Base-by-base conservation (phyloP, 2,797 vertebrate species). In the Bradypus variegatus region DNA sequence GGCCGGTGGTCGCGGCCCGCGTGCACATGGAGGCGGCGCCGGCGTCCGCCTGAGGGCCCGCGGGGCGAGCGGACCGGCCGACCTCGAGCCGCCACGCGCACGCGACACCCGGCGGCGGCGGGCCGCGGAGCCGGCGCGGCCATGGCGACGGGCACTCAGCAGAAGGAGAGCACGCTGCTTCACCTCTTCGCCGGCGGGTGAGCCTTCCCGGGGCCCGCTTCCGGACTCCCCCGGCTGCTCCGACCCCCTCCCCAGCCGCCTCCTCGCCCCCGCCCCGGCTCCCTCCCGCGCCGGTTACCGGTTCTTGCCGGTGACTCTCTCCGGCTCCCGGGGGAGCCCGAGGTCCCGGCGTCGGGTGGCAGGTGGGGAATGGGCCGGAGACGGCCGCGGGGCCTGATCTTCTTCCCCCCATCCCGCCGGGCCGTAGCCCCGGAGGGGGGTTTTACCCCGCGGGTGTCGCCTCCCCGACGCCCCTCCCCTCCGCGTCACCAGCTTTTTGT, bases 151-250 rank as follows among this genome's bases (percentile, higher is more conserved):
- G 36, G 79, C 83, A 9, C 94, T 60, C 96, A 93, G 94, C 98
- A 98, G 96, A 98, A 97, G 97, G 98, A 98, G 97, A 98, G 98
- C 96, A 99, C 99, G 80, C 96, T 98, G 93, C 97, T 99, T 73
- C 98, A 99, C 97, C 98, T 99, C 91, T 98, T 99, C 96, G 99
- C 99, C 18, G 99, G 99, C 90, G 99, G 99, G 99, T 99, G 95
- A 98, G 98, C 36, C 23, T 85, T 58, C 19, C 23, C 48, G 21
- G 45, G 4, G 65, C 23, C 73, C 19, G 8, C 19, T 27, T 19
- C 14, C 53, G 41, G 58, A 62, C 67, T 14, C 8, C 19, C 65
- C 16, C 3, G 64, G 23, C 75, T 36, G 15, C 11, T 23, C 21
- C 78, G 16, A 8, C 36, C 16, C 50, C n/a, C 55, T 23, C 0